Evolutionary conservation across 2,888 invertebrate genomes (phyloP).

Genomic region (Thysanoteuthis rhombus): DNA sequence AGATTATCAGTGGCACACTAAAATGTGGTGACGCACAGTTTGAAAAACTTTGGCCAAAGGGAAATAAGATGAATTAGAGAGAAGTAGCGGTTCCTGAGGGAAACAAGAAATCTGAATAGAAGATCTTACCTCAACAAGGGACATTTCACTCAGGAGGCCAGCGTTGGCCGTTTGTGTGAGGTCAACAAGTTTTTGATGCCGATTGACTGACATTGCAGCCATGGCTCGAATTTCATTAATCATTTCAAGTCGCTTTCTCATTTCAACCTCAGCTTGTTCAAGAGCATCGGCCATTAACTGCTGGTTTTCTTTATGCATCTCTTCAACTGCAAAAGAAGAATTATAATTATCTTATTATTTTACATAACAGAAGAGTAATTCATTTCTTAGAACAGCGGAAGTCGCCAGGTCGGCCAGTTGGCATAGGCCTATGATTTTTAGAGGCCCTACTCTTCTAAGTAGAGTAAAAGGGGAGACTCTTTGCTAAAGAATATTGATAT

Average conservation of each 20-base stretch:
- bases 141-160: conserved; percentile 67
- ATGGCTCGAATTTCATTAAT: conserved; percentile 67
- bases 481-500: too few relatives aligned
- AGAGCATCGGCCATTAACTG: background rate
- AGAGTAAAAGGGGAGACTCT: too few relatives aligned
- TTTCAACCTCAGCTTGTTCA: conserved; percentile 65
- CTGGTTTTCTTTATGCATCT: background rate
- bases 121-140: conserved; percentile 64
- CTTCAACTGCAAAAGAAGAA: background rate
- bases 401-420: too few relatives aligned
- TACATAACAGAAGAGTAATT: too few relatives aligned
- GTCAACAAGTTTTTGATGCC: conserved; percentile 63
- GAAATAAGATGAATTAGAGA: too few relatives aligned
- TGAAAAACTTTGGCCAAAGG: too few relatives aligned
- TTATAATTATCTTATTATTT: background rate
- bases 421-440: too few relatives aligned
- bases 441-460: too few relatives aligned
- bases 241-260: conserved; percentile 65
- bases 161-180: conserved; percentile 63
- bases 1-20: too few relatives aligned
- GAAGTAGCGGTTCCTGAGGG: background rate
- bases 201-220: conserved; percentile 62
- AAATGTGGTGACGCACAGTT: too few relatives aligned
- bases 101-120: background rate
- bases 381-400: too few relatives aligned